Evolutionary conservation across 1,140 invertebrate species (phyloP).

Genomic region (Drosophila eugracilis): DNA sequence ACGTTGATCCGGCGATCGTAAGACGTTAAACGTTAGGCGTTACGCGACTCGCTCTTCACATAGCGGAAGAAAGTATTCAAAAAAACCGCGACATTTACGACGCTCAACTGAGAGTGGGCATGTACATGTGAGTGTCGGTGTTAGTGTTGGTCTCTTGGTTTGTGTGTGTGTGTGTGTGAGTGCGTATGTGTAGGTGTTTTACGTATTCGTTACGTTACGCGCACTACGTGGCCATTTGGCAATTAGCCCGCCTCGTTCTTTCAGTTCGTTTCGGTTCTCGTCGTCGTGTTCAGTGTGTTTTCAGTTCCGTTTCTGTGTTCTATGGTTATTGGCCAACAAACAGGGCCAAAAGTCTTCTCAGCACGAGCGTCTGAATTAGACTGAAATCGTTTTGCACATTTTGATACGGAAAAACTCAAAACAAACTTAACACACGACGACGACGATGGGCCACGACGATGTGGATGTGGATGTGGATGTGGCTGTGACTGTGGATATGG

Average conservation of each 20-base stretch:
- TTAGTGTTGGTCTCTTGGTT: constrained; percentile 5
- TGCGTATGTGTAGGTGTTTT: constrained; percentile 16
- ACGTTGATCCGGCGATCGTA: constrained; percentile 17
- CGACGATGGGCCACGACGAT: constrained; percentile 44
- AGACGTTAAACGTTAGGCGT: constrained; percentile 16
- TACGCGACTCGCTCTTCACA: constrained; percentile 28
- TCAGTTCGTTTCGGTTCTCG: constrained; percentile 18
- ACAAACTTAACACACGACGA: constrained; percentile 75
- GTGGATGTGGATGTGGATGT: constrained; percentile 8
- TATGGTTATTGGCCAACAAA: constrained; percentile 57
- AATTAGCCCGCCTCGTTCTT: constrained; percentile 42
- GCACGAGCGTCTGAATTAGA: constrained; percentile 85
- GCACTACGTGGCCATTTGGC: constrained; percentile 62
- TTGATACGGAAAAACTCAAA: constrained; percentile 85
- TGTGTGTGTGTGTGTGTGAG: constrained; percentile 16
- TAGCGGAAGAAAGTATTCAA: constrained; percentile 7
- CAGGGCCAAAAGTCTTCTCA: constrained; percentile 84
- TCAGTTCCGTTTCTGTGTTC: constrained; percentile 18
- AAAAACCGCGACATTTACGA: constrained; percentile 38
- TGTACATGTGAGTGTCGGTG: constrained; percentile 35
- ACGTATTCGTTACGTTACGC: constrained; percentile 59
- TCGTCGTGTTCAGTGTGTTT: constrained; percentile 2
- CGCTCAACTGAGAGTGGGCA: constrained; percentile 38
- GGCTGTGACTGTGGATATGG: constrained; percentile 8
- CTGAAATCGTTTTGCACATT: constrained; percentile 85